Percentiles rank a stretch among this genome's conserved stretches.
Conservation (phyloP, 2,113 vertebrate genomes). For the Fulica atra region DNA sequence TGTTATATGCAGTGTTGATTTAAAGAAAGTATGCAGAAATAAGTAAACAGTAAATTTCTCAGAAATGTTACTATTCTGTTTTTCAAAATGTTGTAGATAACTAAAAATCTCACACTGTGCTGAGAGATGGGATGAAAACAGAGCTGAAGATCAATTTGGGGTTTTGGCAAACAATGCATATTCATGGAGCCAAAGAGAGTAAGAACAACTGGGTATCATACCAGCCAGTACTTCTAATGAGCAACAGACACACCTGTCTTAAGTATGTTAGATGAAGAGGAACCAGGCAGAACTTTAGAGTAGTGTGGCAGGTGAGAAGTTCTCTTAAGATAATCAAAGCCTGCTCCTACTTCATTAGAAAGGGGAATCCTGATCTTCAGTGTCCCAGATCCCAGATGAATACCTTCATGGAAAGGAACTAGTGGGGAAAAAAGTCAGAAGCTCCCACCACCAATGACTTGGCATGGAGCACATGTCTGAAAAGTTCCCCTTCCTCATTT, state of each 20-base stretch:
- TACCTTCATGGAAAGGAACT: not conserved
- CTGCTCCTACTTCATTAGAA: not conserved
- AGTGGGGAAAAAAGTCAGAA: not conserved
- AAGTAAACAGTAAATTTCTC: not conserved
- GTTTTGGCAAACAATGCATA: not conserved
- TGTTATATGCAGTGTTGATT: not conserved
- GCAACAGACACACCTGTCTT: not conserved
- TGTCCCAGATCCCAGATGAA: not conserved
- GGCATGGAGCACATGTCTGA: accelerated
- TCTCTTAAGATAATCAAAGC: not conserved
- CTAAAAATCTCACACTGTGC: not conserved
- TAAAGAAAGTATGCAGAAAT: not conserved
- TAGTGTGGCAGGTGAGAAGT: not conserved
- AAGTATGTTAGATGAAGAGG: not conserved
- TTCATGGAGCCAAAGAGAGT: not conserved
- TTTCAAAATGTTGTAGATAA: not conserved
- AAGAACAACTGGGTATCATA: not conserved
- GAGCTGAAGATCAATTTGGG: not conserved
- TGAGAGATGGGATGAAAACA: not conserved
- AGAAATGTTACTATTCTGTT: not conserved
- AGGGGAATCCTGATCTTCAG: not conserved
- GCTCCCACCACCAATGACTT: not conserved
- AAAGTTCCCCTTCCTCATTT: not conserved
- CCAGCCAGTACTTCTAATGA: not conserved
- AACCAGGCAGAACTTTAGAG: not conserved